Base-by-base conservation (phyloP, 1,140 invertebrate genomes). In the Stenopsyche tienmushanensis region DNA sequence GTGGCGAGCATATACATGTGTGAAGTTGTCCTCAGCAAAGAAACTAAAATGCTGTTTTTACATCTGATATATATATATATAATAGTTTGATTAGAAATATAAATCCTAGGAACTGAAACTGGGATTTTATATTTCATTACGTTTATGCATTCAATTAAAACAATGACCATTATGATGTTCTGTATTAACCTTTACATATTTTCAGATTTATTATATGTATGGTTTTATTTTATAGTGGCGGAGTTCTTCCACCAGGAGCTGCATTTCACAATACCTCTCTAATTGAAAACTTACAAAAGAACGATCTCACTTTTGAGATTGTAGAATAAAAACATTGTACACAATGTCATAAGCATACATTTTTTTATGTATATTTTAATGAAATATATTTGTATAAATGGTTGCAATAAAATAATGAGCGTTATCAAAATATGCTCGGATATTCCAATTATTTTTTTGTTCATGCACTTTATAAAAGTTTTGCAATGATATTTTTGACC, bases 191-290 rank as follows among this genome's bases (percentile, higher is more conserved):
- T n/a, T 34, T 34, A 34, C 13, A 7, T 34, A 34, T 13, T 7
- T 34, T 34, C 5, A 7, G 29, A 34, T 34, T 13, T 34, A 34
- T 34, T 34, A 34, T 34, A 7, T 34, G n/a, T n/a, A n/a, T n/a
- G n/a, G 5, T 34, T 13, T 34, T 13, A 34, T 34, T 75, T 73
- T 78, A 53, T 70, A 83, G 82, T 9, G 78, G 82, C 5, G 83
- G 82, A 26, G 81, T 83, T 1, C 29, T 83, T 10, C 70, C 81
- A 13, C 77, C 83, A 23, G 83, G 80, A 13, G 75, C 77, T 21
- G 81, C 81, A 13, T 84, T 91, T 76, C 74, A 72, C 0, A 84
- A 88, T 58, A 91, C 89, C 1, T 80, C 76, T 13, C 73, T 91
- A 7, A 81, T 89, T 7, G 78, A 88, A 20, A 75, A 84, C 44